A percentile compares a stretch with the other conserved stretches of the same genome.
These are phyloP conservation scores for Chloropsis hardwickii DNA, from an alignment of 2,113 vertebrate species.

Conservation along the genomic window DNA sequence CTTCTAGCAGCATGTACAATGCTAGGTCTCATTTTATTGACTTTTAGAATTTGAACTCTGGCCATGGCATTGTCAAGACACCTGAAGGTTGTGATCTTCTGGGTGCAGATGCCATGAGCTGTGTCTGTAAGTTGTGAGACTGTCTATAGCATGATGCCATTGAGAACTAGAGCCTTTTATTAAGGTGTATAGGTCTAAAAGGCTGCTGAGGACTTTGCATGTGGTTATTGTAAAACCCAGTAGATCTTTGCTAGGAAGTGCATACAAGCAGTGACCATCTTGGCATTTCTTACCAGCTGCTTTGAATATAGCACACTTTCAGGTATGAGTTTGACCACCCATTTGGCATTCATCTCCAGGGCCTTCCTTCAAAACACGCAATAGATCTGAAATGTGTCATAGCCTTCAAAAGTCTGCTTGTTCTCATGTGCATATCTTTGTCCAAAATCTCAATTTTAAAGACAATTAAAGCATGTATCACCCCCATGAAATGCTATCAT, in stretches of 20 bases:
- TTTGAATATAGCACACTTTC: background rate
- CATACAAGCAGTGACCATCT: background rate
- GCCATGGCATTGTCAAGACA: background rate
- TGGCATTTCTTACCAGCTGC: slow-evolving; percentile 1
- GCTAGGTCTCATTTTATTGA: background rate
- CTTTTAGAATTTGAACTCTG: background rate
- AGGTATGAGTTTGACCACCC: background rate
- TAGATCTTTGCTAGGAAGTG: background rate
- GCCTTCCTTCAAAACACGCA: background rate
- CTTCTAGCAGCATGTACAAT: background rate
- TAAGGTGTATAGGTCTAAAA: background rate
- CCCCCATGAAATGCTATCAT: background rate
- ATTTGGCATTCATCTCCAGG: background rate
- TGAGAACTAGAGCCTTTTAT: background rate
- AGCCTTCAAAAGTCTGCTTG: background rate
- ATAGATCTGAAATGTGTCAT: background rate
- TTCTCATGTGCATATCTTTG: background rate
- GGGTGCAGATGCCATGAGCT: background rate
- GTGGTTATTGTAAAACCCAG: background rate
- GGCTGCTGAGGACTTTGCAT: background rate
- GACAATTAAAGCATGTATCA: background rate
- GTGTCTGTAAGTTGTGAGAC: background rate
- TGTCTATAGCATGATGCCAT: background rate
- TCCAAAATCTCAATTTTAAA: background rate
- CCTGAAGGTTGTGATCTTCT: background rate